phyloP scores from a whole-genome alignment of 92 coral and sea anemone genomes.

The Phymanthus crucifer region DNA sequence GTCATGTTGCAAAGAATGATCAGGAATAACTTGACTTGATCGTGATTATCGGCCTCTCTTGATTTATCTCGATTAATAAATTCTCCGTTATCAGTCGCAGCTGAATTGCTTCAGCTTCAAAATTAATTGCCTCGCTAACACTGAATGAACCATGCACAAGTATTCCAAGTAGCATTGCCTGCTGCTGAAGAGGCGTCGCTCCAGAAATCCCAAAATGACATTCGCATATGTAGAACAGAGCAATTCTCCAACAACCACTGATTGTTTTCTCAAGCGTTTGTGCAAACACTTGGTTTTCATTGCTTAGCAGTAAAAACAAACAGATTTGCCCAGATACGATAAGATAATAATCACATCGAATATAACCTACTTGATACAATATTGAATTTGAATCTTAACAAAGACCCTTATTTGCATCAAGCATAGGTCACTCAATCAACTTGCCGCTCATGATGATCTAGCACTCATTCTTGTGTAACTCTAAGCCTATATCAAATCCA shows the following conservation, averaged over 20 bases:
- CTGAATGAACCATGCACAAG: neutral
- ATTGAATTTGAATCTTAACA: neutral
- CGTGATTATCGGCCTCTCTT: neutral
- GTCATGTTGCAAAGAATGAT: neutral
- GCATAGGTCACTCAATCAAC: slow-evolving; percentile 1
- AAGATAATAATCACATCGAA: slow-evolving; percentile 19
- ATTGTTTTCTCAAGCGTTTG: neutral
- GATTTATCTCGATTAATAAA: neutral
- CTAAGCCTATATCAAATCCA: neutral
- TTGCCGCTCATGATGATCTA: neutral
- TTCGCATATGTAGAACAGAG: neutral
- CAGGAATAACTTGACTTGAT: neutral
- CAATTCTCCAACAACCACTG: slow-evolving; percentile 1
- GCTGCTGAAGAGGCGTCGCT: neutral
- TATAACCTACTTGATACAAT: slow-evolving; percentile 18
- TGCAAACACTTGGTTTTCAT: slow-evolving; percentile 16
- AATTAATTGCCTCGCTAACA: neutral
- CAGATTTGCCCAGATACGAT: slow-evolving; percentile 11
- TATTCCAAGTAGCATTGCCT: neutral
- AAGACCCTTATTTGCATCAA: slow-evolving; percentile 4
- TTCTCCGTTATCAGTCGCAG: neutral
- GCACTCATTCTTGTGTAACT: neutral
- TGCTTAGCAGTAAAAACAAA: slow-evolving; percentile 9
- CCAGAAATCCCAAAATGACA: neutral
- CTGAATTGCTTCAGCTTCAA: neutral